Percentiles rank a stretch among this genome's conserved stretches.
These are phyloP conservation scores for Desmodus rotundus DNA, from an alignment of 2,113 vertebrate species.

Conservation along the genomic window DNA sequence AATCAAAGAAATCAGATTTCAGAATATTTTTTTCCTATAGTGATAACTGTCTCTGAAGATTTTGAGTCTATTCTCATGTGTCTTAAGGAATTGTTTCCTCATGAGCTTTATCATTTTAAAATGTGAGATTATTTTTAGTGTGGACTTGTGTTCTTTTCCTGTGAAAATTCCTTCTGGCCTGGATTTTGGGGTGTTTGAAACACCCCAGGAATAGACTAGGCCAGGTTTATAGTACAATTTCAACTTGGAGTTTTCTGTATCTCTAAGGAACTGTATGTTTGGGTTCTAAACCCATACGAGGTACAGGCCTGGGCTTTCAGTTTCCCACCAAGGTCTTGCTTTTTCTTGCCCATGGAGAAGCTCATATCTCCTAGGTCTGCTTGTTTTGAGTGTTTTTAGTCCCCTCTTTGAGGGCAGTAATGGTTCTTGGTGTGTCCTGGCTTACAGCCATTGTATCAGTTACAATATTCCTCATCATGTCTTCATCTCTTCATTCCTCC, in stretches of 20 bases:
- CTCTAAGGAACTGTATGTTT: neutral
- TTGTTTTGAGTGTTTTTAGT: neutral
- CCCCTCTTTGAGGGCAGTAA: neutral
- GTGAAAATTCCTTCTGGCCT: neutral
- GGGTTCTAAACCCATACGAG: neutral
- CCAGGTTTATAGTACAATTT: neutral
- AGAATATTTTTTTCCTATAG: neutral
- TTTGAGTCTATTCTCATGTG: neutral
- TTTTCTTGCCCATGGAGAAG: neutral
- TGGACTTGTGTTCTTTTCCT: neutral
- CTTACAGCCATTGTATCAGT: rapidly evolving
- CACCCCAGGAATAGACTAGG: neutral
- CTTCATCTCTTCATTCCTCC: neutral
- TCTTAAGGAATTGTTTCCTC: neutral
- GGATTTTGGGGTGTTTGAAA: neutral
- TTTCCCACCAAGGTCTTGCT: neutral
- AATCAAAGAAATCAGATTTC: neutral
- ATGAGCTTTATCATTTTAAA: neutral
- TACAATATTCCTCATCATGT: neutral
- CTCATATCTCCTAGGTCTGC: neutral
- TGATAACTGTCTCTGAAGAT: neutral
- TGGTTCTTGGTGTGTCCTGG: neutral
- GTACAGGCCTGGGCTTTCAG: neutral
- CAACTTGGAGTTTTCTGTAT: neutral
- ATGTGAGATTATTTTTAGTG: neutral